Evolutionary conservation across 2,888 invertebrate species (phyloP), one percentile per base, ranked within the genome.

Genomic region (Hecatera dysodea): DNA sequence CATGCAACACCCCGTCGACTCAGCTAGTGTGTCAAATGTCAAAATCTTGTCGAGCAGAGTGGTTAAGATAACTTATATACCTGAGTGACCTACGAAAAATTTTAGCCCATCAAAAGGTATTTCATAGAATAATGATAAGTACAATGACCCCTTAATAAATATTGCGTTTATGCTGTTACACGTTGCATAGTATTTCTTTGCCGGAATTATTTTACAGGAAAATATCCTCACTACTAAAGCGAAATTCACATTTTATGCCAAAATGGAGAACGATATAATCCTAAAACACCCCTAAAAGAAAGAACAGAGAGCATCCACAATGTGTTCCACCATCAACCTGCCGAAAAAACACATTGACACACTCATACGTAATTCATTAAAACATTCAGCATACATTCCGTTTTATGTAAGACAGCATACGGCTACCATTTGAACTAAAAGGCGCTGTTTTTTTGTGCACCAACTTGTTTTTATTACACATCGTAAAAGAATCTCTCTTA

Each of bases 391-490:
- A 62, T 24, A 29, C 29, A 60, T 24, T 69, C n/a, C 15, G 27
- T 61, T 61, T 67, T 53, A 66, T 27, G 24, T 67, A 57, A 57
- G 60, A 68, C 33, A 36, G 53, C 71, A 70, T 72, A 80, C 59
- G 70, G 63, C 66, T 75, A 62, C 60, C 72, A 72, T 81, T 76
- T 64, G 27, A 79, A 75, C 62, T 76, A 53, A 62, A 79, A 78
- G 67, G 64, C 39, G 44, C 50, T 66, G 55, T 55, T 74, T 72
- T 76, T 77, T 78, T 70, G 66, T 69, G 48, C 68, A 62, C 63
- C 69, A 78, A 75, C 82, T 78, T 80, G 65, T 83, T 87, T 88
- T 86, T 87, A 87, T 82, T 83, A 78, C 79, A 76, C 77, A 68
- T 84, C 83, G 81, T 83, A 81, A 84, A 81, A 83, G 79, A 84